Evolutionary conservation across 2,797 vertebrate genomes (phyloP).

Genomic region (Poliocrania exsul): DNA sequence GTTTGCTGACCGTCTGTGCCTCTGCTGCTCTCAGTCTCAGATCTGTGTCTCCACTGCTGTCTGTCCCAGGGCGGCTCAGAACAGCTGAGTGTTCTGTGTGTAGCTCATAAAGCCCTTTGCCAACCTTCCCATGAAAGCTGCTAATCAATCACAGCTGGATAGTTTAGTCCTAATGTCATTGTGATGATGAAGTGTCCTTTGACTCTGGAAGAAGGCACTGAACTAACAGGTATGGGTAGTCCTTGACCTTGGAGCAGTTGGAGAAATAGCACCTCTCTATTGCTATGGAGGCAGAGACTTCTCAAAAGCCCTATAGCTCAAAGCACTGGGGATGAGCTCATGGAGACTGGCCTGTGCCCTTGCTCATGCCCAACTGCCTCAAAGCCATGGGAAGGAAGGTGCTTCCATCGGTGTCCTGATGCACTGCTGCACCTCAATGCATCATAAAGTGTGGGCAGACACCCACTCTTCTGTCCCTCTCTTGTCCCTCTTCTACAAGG

Average conservation of each 20-base stretch:
- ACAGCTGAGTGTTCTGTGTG: background rate
- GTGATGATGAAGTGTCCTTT: background rate
- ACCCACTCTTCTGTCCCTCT: background rate
- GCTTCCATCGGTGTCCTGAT: rapidly evolving
- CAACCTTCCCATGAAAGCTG: background rate
- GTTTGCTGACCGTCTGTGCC: background rate
- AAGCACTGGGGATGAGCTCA: background rate
- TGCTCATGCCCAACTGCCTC: background rate
- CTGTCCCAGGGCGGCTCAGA: background rate
- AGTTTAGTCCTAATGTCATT: background rate
- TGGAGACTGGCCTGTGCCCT: background rate
- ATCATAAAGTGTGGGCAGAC: background rate
- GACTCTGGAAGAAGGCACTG: background rate
- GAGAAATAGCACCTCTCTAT: background rate
- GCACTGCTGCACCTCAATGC: background rate
- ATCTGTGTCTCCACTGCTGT: background rate
- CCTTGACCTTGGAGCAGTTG: background rate
- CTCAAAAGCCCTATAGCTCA: background rate
- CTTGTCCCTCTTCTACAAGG: background rate
- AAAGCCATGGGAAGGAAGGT: background rate
- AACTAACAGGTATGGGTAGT: background rate
- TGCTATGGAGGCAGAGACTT: background rate
- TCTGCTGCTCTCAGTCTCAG: background rate
- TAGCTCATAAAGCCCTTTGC: background rate
- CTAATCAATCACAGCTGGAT: background rate